These are phyloP conservation scores for Brachycybe producta DNA, from an alignment of 2,888 invertebrate genomes.

Conservation along the genomic window DNA sequence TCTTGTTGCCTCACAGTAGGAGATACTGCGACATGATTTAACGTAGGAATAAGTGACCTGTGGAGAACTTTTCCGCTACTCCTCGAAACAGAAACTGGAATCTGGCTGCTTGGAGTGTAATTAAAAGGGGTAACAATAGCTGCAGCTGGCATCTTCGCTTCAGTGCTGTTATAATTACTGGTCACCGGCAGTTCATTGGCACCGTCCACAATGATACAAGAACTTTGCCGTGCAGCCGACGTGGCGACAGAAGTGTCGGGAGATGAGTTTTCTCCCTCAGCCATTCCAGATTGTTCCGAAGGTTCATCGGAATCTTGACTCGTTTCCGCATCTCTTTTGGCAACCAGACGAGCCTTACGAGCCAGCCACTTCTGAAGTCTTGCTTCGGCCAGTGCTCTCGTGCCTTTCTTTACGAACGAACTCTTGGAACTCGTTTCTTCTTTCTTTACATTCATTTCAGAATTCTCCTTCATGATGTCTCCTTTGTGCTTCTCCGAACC, in stretches of 20 bases:
- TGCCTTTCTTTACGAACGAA: background rate
- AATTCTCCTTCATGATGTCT: constrained; percentile 14
- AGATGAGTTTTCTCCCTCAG: too few relatives aligned
- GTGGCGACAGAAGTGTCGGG: too few relatives aligned
- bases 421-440: constrained; percentile 2
- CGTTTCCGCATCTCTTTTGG: background rate
- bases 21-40: constrained; percentile 6
- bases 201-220: background rate
- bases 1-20: constrained; percentile 10
- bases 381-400: constrained; percentile 7
- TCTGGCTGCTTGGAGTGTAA: constrained; percentile 36
- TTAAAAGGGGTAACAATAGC: constrained; percentile 41
- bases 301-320: too few relatives aligned
- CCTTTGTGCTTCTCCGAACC: constrained; percentile 3
- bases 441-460: constrained; percentile 9
- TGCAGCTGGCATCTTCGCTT: constrained; percentile 25
- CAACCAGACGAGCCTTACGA: constrained; percentile 4
- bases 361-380: constrained; percentile 7
- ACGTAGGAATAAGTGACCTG: constrained; percentile 19
- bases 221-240: too few relatives aligned
- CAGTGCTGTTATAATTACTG: constrained; percentile 5
- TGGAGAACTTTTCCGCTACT: background rate
- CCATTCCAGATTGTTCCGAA: background rate
- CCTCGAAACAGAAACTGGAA: too few relatives aligned
- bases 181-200: background rate